Percentiles rank a stretch among this genome's conserved stretches.
Conservation (phyloP, 2,888 invertebrate species). For the Brachypalpus laphriformis region DNA sequence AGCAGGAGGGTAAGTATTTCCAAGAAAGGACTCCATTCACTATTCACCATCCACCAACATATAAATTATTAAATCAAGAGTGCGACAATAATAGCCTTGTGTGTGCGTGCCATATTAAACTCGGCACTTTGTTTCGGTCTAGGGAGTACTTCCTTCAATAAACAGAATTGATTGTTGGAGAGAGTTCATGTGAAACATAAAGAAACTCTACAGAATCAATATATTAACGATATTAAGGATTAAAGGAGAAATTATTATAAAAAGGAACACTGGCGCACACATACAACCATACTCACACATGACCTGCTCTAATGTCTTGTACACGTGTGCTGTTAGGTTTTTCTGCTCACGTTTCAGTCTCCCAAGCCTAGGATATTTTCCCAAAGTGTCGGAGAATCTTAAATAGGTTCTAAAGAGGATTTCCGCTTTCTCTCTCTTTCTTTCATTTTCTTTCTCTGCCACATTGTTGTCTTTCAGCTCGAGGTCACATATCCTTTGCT, state of each 20-base stretch:
- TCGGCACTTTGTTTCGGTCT: background rate
- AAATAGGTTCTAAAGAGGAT: background rate
- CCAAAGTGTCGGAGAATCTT: background rate
- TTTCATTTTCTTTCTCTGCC: background rate
- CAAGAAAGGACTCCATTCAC: background rate
- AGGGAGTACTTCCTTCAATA: constrained; percentile 8
- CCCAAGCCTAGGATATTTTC: background rate
- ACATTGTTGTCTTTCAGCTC: background rate
- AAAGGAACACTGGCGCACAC: background rate
- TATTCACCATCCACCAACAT: background rate
- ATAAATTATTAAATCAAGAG: constrained; percentile 2
- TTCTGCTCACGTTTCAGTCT: constrained; percentile 14
- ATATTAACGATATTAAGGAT: constrained; percentile 9
- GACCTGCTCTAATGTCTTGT: background rate
- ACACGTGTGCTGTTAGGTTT: constrained; percentile 3
- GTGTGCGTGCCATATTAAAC: background rate
- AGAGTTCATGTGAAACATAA: constrained; percentile 3
- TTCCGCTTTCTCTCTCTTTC: background rate
- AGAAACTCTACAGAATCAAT: background rate
- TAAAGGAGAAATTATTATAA: constrained; percentile 10
- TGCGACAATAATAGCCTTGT: background rate
- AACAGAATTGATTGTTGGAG: constrained; percentile 5
- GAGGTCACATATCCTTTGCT: constrained; percentile 1
- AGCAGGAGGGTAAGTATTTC: background rate
- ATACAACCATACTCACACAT: background rate